A percentile compares a stretch with the other conserved stretches of the same genome.
Evolutionary conservation across 2,888 invertebrate species (phyloP).

Genomic region (Galeruca laticollis): DNA sequence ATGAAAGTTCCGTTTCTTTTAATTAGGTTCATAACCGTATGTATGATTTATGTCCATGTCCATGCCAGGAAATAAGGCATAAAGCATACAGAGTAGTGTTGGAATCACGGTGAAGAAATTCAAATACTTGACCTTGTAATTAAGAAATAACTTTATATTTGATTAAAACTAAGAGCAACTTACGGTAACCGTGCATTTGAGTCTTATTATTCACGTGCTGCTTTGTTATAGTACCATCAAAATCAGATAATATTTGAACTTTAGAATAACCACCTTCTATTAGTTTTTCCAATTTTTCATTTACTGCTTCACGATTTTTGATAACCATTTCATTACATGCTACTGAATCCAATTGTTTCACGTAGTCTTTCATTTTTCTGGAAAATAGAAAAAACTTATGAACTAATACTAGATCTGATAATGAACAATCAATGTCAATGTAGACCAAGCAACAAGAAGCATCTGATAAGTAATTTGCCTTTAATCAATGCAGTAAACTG

Average conservation of each 20-base stretch:
- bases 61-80: no score
- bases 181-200: conserved; percentile 86
- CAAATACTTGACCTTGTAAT: no score
- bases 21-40: no score
- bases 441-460: no score
- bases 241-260: conserved; percentile 88
- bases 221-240: conserved; percentile 89
- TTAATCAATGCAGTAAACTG: no score
- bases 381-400: not conserved
- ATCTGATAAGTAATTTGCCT: no score
- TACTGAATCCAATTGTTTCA: not conserved
- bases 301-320: conserved; percentile 68
- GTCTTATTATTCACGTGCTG: conserved; percentile 79
- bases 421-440: no score
- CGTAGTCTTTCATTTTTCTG: not conserved
- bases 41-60: no score
- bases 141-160: not conserved
- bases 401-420: no score
- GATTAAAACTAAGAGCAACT: conserved; percentile 48
- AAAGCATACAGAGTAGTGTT: no score
- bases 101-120: no score
- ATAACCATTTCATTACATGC: conserved; percentile 59
- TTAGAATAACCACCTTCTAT: conserved; percentile 72
- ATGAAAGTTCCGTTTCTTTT: no score
- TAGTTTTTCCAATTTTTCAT: conserved; percentile 71